Conservation (phyloP, 2,797 vertebrate genomes). For the Chelonia mydas region DNA sequence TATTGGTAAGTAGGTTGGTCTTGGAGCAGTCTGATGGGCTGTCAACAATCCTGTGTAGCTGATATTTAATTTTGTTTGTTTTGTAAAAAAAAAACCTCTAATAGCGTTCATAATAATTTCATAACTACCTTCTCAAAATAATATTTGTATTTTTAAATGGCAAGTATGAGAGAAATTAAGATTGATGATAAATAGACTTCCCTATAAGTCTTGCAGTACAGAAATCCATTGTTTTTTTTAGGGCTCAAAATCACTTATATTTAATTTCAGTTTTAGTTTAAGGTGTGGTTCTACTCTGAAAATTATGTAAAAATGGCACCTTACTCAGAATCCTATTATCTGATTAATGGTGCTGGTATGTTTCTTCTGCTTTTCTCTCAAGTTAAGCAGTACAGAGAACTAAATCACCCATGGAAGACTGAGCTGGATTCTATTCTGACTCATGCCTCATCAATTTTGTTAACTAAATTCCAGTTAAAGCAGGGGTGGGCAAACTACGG, state of each 20-base stretch:
- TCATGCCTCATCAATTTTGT: background rate
- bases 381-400: background rate
- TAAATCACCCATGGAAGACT: background rate
- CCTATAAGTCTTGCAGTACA: background rate
- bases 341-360: background rate
- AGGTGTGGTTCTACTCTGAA: constrained; percentile 47
- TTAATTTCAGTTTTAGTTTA: background rate
- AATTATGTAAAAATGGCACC: background rate
- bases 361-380: accelerated
- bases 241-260: background rate
- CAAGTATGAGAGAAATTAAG: background rate
- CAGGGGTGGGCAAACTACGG: no score
- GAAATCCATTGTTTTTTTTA: background rate
- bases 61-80: background rate
- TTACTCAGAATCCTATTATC: background rate
- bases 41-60: background rate
- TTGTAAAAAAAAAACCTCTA: background rate
- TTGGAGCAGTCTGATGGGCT: background rate
- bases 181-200: background rate
- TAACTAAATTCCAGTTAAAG: background rate
- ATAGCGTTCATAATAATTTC: background rate
- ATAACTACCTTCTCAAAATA: background rate
- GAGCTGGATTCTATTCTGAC: background rate
- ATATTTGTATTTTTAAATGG: background rate
- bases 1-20: background rate